A percentile compares a stretch with the other conserved stretches of the same genome.
Evolutionary conservation across 2,113 vertebrate species (phyloP).

Genomic region (Apteryx owenii): DNA sequence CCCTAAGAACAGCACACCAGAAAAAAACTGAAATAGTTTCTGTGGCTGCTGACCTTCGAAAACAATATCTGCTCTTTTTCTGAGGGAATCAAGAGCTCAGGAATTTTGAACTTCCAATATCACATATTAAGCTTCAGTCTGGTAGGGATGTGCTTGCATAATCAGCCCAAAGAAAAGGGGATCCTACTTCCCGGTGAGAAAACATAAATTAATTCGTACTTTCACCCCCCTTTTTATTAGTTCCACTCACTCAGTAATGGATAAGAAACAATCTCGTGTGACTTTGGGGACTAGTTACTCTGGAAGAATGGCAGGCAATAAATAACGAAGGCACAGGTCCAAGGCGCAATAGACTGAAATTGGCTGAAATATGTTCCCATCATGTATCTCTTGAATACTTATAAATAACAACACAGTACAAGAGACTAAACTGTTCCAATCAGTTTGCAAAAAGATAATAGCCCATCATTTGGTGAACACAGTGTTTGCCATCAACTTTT

Average conservation of each 20-base stretch:
- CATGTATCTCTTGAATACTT: background rate
- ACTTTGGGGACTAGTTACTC: background rate
- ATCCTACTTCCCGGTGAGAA: background rate
- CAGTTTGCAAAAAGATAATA: background rate
- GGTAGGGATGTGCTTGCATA: background rate
- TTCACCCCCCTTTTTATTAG: background rate
- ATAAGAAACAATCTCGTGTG: background rate
- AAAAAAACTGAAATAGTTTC: background rate
- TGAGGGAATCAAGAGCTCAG: background rate
- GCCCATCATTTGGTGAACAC: background rate
- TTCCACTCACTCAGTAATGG: background rate
- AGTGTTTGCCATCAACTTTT: slow-evolving; percentile 31
- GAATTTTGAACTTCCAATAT: background rate
- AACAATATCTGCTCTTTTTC: background rate
- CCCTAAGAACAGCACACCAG: background rate
- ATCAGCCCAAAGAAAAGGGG: background rate
- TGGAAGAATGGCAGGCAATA: background rate
- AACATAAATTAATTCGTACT: slow-evolving; percentile 2
- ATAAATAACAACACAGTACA: background rate
- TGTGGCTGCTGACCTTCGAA: background rate
- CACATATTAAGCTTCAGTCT: background rate
- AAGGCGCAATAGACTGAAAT: background rate
- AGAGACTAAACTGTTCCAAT: background rate
- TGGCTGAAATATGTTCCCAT: background rate
- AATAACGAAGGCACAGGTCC: background rate